phyloP scores from a whole-genome alignment of 2,113 vertebrate species.

The Oplegnathus fasciatus region DNA sequence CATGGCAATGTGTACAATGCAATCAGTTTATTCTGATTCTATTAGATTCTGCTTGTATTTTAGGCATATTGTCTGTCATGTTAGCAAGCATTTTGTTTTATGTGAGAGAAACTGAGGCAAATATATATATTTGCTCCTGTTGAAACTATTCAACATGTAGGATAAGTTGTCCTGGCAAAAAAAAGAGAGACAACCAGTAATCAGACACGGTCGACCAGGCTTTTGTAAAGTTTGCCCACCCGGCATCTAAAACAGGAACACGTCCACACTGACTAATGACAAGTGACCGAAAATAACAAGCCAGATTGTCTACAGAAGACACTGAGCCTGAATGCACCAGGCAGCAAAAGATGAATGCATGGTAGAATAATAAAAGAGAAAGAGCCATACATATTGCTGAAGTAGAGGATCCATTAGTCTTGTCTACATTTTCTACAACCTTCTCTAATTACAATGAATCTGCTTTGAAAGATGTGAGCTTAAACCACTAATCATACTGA shows the following conservation, averaged over 20 bases:
- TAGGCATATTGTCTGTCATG: not conserved
- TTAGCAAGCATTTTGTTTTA: not conserved
- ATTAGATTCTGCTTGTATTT: no score
- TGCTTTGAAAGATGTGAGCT: constrained; percentile 36
- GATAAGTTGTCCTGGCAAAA: not conserved
- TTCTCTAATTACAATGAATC: constrained; percentile 36
- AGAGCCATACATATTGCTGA: constrained; percentile 22
- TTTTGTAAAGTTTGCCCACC: not conserved
- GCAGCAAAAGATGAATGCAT: constrained; percentile 38
- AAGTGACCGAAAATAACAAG: not conserved
- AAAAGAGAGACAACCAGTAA: not conserved
- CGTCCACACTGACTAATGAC: constrained; percentile 2
- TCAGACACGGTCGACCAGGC: not conserved
- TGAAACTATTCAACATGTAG: not conserved
- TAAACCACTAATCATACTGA: constrained; percentile 36
- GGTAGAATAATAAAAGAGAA: constrained; percentile 28
- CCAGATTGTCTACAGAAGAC: not conserved
- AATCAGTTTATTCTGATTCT: no score
- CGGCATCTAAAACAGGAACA: not conserved
- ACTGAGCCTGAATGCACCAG: constrained; percentile 5
- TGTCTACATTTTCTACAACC: constrained; percentile 31
- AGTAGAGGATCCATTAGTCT: constrained; percentile 41
- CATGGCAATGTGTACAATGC: not conserved
- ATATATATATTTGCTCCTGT: not conserved
- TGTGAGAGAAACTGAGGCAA: not conserved